A percentile compares a stretch with the other conserved stretches of the same genome.
Conservation (phyloP, 2,797 vertebrate genomes). For the Rhabdomys pumilio region DNA sequence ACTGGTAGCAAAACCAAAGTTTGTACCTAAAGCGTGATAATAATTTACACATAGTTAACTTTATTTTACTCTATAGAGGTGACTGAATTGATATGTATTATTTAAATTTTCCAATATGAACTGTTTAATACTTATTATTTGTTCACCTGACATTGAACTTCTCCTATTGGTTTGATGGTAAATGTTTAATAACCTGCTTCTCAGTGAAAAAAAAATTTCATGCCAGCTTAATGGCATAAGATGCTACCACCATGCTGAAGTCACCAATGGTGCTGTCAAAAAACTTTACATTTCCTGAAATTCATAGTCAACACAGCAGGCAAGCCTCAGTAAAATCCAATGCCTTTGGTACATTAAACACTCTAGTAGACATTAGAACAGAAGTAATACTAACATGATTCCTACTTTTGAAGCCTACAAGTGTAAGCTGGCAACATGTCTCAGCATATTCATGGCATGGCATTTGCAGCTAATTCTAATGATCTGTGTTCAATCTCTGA, state of each 20-base stretch:
- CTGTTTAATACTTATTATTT: neutral
- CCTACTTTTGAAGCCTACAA: neutral
- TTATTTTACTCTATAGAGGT: neutral
- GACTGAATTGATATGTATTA: neutral
- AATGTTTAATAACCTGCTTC: constrained; percentile 10
- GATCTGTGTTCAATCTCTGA: neutral
- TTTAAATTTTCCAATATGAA: neutral
- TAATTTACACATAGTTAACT: neutral
- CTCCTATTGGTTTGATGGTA: neutral
- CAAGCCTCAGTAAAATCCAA: neutral
- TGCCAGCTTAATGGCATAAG: neutral
- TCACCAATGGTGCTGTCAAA: neutral
- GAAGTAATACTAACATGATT: neutral
- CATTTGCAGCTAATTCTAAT: too few species aligned
- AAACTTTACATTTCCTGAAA: neutral
- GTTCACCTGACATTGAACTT: neutral
- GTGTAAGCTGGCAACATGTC: neutral
- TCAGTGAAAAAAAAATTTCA: neutral
- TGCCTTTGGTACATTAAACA: neutral
- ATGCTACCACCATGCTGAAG: neutral
- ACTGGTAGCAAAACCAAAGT: neutral
- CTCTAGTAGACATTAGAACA: neutral
- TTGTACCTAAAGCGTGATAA: neutral
- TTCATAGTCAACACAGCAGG: neutral
- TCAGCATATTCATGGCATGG: too few species aligned